Evolutionary conservation across 2,113 vertebrate genomes (phyloP).

Genomic region (Callopanchax toddi): DNA sequence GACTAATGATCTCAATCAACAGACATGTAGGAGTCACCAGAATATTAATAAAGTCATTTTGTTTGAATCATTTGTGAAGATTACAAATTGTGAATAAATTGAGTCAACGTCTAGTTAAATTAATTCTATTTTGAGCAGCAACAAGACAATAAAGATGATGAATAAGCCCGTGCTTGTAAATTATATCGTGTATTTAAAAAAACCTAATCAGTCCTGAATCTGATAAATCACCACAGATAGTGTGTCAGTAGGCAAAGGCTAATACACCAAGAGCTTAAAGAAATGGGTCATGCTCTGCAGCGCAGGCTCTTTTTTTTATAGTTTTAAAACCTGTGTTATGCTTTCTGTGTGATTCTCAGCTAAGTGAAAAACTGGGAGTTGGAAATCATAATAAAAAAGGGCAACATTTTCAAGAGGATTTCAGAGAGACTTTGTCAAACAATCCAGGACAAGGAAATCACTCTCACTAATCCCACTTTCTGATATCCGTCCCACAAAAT

Average conservation of each 20-base stretch:
- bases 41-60: background rate
- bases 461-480: constrained; percentile 74
- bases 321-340: background rate
- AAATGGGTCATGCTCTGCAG: background rate
- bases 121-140: constrained; percentile 3
- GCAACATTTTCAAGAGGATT: constrained; percentile 74
- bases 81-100: constrained; percentile 8
- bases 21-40: constrained; percentile 19
- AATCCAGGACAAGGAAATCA: constrained; percentile 71
- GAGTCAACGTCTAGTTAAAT: background rate
- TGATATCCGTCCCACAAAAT: constrained; percentile 77
- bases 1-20: constrained; percentile 14
- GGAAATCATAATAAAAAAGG: constrained; percentile 27
- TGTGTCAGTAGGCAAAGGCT: background rate
- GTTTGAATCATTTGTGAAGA: background rate
- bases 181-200: background rate
- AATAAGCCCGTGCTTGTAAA: background rate
- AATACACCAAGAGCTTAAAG: background rate
- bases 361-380: constrained; percentile 40
- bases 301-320: background rate
- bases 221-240: background rate
- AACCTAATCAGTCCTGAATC: constrained; percentile 10
- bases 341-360: constrained; percentile 27
- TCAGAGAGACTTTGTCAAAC: constrained; percentile 72
- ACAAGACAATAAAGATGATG: constrained; percentile 4